These are phyloP conservation scores for Rotaria magnacalcarata DNA, from an alignment of 2,888 invertebrate genomes.

Conservation along the genomic window DNA sequence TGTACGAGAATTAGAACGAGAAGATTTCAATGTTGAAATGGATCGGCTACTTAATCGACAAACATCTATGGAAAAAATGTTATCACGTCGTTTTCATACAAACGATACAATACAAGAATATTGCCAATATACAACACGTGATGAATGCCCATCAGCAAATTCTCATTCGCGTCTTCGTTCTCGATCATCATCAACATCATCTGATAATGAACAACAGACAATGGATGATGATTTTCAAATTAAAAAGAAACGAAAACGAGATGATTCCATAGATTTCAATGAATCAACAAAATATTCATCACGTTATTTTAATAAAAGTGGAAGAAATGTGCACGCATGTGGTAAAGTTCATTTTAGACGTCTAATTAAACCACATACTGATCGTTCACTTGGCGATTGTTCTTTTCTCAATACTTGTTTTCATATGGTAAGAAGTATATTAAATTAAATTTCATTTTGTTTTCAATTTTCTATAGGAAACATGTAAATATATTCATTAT, in stretches of 20 bases:
- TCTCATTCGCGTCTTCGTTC: background rate
- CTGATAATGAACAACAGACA: background rate
- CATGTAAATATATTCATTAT: slow-evolving; percentile 81
- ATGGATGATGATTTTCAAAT: background rate
- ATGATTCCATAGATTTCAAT: background rate
- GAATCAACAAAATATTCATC: slow-evolving; percentile 1
- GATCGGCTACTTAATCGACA: background rate
- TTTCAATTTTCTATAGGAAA: background rate
- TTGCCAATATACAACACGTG: slow-evolving; percentile 86
- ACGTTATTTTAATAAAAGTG: slow-evolving; percentile 53
- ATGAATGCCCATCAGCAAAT: slow-evolving; percentile 67
- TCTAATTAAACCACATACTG: slow-evolving; percentile 89
- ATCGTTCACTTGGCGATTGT: slow-evolving; percentile 80
- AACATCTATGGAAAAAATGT: background rate
- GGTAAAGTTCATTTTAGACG: slow-evolving; percentile 90
- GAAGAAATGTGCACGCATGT: slow-evolving; percentile 66
- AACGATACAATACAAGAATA: slow-evolving; percentile 70
- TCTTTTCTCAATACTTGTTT: slow-evolving; percentile 96
- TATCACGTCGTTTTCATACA: slow-evolving; percentile 45
- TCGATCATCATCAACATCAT: background rate
- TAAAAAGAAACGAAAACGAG: background rate
- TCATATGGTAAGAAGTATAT: slow-evolving; percentile 94
- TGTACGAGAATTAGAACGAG: background rate
- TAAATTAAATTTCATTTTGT: slow-evolving; percentile 48
- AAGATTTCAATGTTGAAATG: background rate